Conservation (phyloP, 2,888 invertebrate species). For the Trichogramma evanescens region DNA sequence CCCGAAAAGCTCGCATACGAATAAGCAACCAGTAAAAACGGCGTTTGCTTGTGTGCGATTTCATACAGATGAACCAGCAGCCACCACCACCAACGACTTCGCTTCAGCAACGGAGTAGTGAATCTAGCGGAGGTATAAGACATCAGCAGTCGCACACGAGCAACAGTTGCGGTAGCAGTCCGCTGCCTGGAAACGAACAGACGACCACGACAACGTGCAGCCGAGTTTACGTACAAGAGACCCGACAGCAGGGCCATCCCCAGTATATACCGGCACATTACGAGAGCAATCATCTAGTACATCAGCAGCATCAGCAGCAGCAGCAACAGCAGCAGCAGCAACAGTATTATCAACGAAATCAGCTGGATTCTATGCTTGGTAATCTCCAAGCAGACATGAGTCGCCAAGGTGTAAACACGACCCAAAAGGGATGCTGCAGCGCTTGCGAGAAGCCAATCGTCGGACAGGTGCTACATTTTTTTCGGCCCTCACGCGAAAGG, state of each 20-base stretch:
- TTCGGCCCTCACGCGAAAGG: neutral
- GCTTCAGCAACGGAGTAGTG: no score
- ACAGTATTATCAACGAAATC: slow-evolving; percentile 55
- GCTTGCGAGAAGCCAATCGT: slow-evolving; percentile 99
- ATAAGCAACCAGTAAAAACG: no score
- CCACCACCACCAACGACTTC: no score
- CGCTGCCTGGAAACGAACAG: slow-evolving; percentile 45
- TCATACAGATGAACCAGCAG: no score
- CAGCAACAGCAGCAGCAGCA: slow-evolving; percentile 47
- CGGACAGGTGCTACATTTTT: slow-evolving; percentile 66
- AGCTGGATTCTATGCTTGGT: slow-evolving; percentile 86
- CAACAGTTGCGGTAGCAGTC: slow-evolving; percentile 39
- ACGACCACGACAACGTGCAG: neutral
- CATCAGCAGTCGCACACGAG: neutral
- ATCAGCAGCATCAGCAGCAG: slow-evolving; percentile 48
- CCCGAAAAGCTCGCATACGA: no score
- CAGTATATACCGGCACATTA: no score
- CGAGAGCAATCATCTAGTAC: slow-evolving; percentile 19
- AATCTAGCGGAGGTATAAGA: slow-evolving; percentile 52
- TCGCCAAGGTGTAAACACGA: slow-evolving; percentile 96
- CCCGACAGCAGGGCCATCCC: no score
- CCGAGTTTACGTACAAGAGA: no score
- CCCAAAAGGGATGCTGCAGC: slow-evolving; percentile 98
- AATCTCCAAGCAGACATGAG: slow-evolving; percentile 94
- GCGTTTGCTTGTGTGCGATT: no score